Evolutionary conservation across 2,797 vertebrate genomes (phyloP).

Genomic region (Saxicola maurus): DNA sequence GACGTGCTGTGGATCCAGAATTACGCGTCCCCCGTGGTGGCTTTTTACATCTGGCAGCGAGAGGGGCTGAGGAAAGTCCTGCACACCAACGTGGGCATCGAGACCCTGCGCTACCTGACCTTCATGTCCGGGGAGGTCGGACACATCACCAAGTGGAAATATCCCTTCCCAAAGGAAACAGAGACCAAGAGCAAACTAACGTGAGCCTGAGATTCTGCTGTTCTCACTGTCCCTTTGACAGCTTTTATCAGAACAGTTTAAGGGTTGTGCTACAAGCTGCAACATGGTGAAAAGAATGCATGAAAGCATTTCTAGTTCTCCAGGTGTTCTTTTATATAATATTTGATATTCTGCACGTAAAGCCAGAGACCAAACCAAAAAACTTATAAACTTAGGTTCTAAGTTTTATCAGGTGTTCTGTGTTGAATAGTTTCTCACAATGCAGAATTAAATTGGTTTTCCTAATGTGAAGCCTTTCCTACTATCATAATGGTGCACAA

Average conservation of each 20-base stretch:
- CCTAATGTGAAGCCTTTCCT: not conserved
- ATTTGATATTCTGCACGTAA: not conserved
- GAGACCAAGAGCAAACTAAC: conserved; percentile 93
- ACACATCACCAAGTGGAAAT: conserved; percentile 97
- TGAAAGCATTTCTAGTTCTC: not conserved
- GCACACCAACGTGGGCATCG: conserved; percentile 91
- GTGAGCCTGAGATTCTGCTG: conserved; percentile 70
- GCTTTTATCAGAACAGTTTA: not conserved
- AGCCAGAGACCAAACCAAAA: not conserved
- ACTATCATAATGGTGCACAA: not conserved
- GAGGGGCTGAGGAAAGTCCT: conserved; percentile 90
- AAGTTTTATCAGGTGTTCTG: not conserved
- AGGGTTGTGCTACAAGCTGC: not conserved
- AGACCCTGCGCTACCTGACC: conserved; percentile 94
- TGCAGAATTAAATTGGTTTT: not conserved
- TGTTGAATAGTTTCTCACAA: not conserved
- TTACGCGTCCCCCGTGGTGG: conserved; percentile 94
- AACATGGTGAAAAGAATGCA: not conserved
- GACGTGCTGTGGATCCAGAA: conserved; percentile 95
- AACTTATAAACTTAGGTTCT: not conserved
- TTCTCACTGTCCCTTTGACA: not conserved
- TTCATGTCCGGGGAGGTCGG: conserved; percentile 96
- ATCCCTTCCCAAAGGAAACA: conserved; percentile 92
- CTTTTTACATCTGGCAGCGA: conserved; percentile 95
- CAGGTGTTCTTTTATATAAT: not conserved